Evolutionary conservation across 2,888 invertebrate species (phyloP).

Genomic region (Agrochola circellaris): DNA sequence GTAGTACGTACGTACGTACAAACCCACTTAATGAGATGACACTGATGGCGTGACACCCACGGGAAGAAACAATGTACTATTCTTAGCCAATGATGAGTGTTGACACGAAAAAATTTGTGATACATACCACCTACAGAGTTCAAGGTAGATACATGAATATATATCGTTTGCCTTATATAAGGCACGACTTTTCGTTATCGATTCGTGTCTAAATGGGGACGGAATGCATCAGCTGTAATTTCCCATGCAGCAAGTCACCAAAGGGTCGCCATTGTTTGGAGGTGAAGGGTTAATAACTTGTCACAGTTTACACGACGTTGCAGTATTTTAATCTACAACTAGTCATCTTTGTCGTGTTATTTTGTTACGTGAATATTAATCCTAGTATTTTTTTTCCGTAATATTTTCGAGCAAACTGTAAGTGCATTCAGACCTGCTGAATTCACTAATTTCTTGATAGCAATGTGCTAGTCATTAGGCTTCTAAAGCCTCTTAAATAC

Average conservation of each 20-base stretch:
- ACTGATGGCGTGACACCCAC: conserved; percentile 49
- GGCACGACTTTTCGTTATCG: conserved; percentile 19
- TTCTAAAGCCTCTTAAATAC: not conserved
- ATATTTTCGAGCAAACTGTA: not conserved
- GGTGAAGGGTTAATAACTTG: conserved; percentile 52
- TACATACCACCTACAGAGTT: conserved; percentile 32
- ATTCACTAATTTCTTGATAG: too few relatives aligned
- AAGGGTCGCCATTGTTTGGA: conserved; percentile 53
- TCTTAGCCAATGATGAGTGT: conserved; percentile 50
- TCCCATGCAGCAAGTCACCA: conserved; percentile 49
- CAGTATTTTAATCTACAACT: conserved; percentile 28
- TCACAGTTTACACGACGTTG: conserved; percentile 56
- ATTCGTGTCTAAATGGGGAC: conserved; percentile 39
- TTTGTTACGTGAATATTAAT: conserved; percentile 12
- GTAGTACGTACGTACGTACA: conserved; percentile 22
- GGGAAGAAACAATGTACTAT: conserved; percentile 47
- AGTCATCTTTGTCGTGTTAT: conserved; percentile 12
- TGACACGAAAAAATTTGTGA: conserved; percentile 29
- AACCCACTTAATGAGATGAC: conserved; percentile 10
- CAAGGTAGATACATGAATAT: conserved; percentile 27
- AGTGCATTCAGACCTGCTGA: not conserved
- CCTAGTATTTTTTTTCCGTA: not conserved
- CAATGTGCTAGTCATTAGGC: not conserved
- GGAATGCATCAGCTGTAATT: conserved; percentile 54
- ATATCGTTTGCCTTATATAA: conserved; percentile 17